phyloP scores from a whole-genome alignment of 37 sponge, comb jelly and placozoan species.

The Ianthella basta region DNA sequence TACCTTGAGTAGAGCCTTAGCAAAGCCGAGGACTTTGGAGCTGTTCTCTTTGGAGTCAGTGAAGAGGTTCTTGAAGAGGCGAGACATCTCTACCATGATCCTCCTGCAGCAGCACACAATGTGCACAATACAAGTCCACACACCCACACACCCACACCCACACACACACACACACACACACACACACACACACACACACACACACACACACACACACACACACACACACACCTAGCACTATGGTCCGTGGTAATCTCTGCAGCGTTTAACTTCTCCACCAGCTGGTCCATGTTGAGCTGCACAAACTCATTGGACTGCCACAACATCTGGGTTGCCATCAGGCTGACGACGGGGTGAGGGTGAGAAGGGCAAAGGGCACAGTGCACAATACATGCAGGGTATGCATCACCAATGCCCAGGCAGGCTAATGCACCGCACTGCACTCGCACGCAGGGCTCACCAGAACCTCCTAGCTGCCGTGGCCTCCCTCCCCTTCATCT shows the following conservation, averaged over 20 bases:
- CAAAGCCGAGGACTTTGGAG: slow-evolving; percentile 73
- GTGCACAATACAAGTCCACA: background rate
- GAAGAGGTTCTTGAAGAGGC: slow-evolving; percentile 66
- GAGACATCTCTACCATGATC: slow-evolving; percentile 49
- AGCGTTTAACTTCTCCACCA: background rate
- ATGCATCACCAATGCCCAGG: too few relatives aligned
- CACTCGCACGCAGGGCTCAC: too few relatives aligned
- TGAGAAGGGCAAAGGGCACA: too few relatives aligned
- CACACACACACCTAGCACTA: slow-evolving; percentile 11
- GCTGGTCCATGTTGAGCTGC: background rate
- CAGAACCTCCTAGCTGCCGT: slow-evolving; percentile 85
- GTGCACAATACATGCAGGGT: too few relatives aligned
- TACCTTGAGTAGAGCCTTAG: slow-evolving; percentile 46
- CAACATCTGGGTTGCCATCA: background rate
- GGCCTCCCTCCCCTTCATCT: slow-evolving; percentile 65
- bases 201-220: slow-evolving; percentile 23
- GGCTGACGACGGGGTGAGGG: background rate
- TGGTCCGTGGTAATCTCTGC: background rate
- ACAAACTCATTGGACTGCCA: background rate
- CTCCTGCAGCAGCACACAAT: slow-evolving; percentile 15
- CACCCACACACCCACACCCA: background rate
- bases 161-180: slow-evolving; percentile 26
- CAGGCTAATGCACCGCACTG: too few relatives aligned
- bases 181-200: slow-evolving; percentile 23
- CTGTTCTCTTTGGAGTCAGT: slow-evolving; percentile 61